phyloP scores from a whole-genome alignment of 2,113 vertebrate species.

The Bufo bufo region DNA sequence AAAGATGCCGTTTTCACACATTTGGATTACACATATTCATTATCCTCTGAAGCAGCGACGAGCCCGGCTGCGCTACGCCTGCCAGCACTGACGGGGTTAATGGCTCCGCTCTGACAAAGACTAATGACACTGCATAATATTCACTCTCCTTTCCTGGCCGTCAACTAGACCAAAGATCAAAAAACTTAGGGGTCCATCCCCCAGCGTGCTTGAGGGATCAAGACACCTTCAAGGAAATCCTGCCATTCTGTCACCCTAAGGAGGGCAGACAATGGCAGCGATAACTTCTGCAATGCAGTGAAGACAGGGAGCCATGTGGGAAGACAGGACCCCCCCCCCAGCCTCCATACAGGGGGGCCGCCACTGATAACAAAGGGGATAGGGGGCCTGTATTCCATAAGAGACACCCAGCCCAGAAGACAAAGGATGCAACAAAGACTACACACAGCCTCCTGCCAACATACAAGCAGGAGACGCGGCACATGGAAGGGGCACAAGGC shows the following conservation, averaged over 20 bases:
- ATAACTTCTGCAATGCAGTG: constrained; percentile 53
- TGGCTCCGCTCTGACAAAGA: not conserved
- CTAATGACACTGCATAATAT: constrained; percentile 40
- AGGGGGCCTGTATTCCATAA: not conserved
- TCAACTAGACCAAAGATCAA: not conserved
- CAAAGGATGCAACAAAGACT: not conserved
- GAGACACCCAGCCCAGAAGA: not conserved
- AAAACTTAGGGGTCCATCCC: no score
- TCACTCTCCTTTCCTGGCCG: not conserved
- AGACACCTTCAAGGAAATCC: not conserved
- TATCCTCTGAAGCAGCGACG: constrained; percentile 2
- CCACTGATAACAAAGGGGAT: constrained; percentile 43
- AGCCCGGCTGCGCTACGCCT: not conserved
- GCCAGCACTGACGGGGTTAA: constrained; percentile 25
- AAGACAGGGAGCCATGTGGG: not conserved
- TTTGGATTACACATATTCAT: constrained; percentile 24
- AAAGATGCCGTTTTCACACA: constrained; percentile 25
- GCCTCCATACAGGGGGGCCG: not conserved
- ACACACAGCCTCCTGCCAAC: not conserved
- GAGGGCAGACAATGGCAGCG: not conserved
- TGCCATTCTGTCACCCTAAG: not conserved
- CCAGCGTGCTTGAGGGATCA: not conserved
- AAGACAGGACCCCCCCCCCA: not conserved
- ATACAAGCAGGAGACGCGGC: no score
- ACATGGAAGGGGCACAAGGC: no score